Base-by-base conservation (phyloP, 2,113 vertebrate genomes). In the Peromyscus californicus region DNA sequence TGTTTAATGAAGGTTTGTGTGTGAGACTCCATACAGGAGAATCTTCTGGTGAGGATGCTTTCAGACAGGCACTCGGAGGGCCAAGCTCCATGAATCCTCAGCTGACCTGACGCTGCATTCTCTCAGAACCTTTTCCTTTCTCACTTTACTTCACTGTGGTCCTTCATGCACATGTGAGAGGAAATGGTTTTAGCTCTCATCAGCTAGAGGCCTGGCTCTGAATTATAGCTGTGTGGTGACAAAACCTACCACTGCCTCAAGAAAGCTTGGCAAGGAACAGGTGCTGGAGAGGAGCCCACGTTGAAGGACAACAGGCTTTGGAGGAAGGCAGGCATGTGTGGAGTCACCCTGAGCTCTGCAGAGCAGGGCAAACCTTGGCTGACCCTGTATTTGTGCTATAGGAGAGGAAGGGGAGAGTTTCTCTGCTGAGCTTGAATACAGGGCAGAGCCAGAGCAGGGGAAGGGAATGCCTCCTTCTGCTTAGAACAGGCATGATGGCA, bases 171-270 rank as follows among this genome's bases (percentile, higher is more conserved):
- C 82, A 65, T 19, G 45, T 76, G 95, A 63, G 67, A 51, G 78
- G 65, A 87, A 92, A 84, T 97, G 89, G 87, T 97, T 96, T 96
- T 96, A 97, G 93, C 93, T 96, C n/a, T 95, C 69, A 67, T 83
- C 91, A 91, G 91, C 82, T 69, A 93, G 94, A 96, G 89, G 82
- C 67, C 78, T 96, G 96, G 78, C 93, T 97, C 95, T 94, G 96
- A 97, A 87, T 97, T 93, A 96, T 69, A 95, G 93, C 82, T 91
- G 6, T 45, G 2, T 70, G 80, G 63, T 89, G 78, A 94, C 87
- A 90, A 97, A 96, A 67, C 16, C 78, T 87, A 96, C 74, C n/a
- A 45, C 86, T 6, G 3, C 91, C 42, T 22, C 76, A 82, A 96
- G 93, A 86, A 89, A 80, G 12, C 92, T 91, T 93, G 94, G 83